Evolutionary conservation across 2,797 vertebrate genomes (phyloP).

Genomic region (Propithecus perrieri): DNA sequence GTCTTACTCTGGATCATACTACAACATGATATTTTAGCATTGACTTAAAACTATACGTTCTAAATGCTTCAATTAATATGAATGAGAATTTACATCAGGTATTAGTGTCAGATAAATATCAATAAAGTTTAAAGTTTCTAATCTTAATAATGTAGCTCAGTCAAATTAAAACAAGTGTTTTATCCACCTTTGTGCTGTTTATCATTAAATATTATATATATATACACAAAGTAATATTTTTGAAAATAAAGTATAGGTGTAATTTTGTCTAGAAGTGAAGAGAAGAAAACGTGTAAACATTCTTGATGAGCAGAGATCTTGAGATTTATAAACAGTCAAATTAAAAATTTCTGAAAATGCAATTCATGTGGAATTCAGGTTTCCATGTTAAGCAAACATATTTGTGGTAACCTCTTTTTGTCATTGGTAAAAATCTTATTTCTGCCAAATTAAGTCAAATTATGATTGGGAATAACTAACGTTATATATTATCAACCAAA

Average conservation of each 20-base stretch:
- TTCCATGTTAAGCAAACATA: neutral
- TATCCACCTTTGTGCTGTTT: neutral
- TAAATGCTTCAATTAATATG: neutral
- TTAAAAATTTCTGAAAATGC: neutral
- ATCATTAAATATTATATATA: neutral
- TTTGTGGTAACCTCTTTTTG: neutral
- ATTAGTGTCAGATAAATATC: neutral
- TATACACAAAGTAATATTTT: neutral
- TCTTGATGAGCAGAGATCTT: neutral
- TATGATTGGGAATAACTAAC: neutral
- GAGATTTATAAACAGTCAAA: neutral
- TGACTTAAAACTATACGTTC: neutral
- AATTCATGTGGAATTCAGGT: neutral
- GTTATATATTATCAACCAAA: neutral
- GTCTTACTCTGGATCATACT: neutral
- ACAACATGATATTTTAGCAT: neutral
- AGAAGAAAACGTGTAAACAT: neutral
- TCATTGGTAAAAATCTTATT: neutral
- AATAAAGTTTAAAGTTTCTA: neutral
- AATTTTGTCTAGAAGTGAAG: neutral
- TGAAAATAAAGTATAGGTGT: neutral
- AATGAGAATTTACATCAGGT: neutral
- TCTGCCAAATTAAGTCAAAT: neutral
- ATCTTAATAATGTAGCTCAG: neutral
- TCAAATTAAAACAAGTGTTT: neutral